A percentile compares a stretch with the other conserved stretches of the same genome.
Conservation (phyloP, 2,888 invertebrate genomes). For the Drosophila birchii region DNA sequence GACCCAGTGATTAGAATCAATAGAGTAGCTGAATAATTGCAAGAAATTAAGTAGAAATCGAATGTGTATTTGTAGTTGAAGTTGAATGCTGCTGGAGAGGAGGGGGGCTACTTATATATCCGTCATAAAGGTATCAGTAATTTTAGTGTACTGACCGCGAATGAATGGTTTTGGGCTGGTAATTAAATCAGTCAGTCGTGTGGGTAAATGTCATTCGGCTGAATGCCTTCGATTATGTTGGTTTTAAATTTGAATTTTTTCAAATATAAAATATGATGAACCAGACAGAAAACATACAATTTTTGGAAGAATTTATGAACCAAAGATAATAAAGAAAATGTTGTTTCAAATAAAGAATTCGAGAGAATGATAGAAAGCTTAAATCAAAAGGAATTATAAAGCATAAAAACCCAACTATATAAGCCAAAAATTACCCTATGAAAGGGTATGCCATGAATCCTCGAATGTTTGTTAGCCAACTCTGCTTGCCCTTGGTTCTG, state of each 20-base stretch:
- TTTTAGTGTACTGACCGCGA: conserved; percentile 33
- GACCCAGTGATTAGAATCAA: conserved; percentile 65
- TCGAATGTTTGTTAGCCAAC: background rate
- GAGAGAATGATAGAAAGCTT: background rate
- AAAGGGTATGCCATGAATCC: background rate
- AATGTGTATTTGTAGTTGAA: conserved; percentile 40
- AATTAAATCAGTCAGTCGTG: conserved; percentile 73
- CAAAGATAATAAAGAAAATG: background rate
- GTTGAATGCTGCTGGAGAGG: conserved; percentile 14
- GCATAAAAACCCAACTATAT: background rate
- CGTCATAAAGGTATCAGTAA: conserved; percentile 33
- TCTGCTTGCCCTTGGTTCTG: conserved; percentile 5
- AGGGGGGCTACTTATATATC: background rate
- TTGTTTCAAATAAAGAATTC: background rate
- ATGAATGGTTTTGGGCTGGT: conserved; percentile 39
- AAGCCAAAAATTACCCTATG: background rate
- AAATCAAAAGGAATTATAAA: background rate
- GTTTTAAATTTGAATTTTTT: conserved; percentile 12
- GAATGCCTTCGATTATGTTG: conserved; percentile 15
- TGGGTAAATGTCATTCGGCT: conserved; percentile 55
- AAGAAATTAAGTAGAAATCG: conserved; percentile 66
- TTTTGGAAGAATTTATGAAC: no score
- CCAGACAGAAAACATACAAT: no score
- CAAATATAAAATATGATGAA: no score
- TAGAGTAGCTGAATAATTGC: conserved; percentile 69